phyloP scores from a whole-genome alignment of 1,140 invertebrate genomes.

The Hormaphis cornu region DNA sequence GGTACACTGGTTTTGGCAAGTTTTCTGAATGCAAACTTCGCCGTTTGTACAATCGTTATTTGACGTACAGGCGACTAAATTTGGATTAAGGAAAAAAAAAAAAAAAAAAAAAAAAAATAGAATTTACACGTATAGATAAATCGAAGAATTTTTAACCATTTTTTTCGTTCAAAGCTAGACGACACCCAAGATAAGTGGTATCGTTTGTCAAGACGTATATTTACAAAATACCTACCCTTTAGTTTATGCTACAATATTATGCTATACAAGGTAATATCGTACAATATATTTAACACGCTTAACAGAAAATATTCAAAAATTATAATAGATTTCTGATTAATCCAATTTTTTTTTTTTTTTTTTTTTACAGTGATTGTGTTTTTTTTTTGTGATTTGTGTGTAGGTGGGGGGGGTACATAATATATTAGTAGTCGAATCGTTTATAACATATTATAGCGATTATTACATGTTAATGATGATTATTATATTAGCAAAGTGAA shows the following conservation, averaged over 20 bases:
- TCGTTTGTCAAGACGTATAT: neutral
- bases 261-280: neutral
- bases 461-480: neutral
- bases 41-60: constrained; percentile 70
- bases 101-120: too few relatives aligned
- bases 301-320: too few relatives aligned
- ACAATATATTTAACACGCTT: neutral
- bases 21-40: constrained; percentile 68
- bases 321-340: too few relatives aligned
- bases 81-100: constrained; percentile 44
- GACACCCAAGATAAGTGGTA: neutral
- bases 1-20: constrained; percentile 72
- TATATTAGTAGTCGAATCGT: too few relatives aligned
- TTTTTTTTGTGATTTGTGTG: neutral
- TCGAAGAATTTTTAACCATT: constrained; percentile 13
- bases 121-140: constrained; percentile 35
- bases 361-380: neutral
- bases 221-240: neutral
- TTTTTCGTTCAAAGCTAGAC: neutral
- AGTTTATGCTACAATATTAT: neutral
- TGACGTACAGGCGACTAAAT: constrained; percentile 62
- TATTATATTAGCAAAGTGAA: too few relatives aligned
- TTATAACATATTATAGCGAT: too few relatives aligned
- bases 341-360: too few relatives aligned
- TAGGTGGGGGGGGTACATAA: too few relatives aligned